Percentiles rank a stretch among this genome's conserved stretches.
These are phyloP conservation scores for Campylomormyrus numenius DNA, from an alignment of 2,113 vertebrate species.

Conservation along the genomic window DNA sequence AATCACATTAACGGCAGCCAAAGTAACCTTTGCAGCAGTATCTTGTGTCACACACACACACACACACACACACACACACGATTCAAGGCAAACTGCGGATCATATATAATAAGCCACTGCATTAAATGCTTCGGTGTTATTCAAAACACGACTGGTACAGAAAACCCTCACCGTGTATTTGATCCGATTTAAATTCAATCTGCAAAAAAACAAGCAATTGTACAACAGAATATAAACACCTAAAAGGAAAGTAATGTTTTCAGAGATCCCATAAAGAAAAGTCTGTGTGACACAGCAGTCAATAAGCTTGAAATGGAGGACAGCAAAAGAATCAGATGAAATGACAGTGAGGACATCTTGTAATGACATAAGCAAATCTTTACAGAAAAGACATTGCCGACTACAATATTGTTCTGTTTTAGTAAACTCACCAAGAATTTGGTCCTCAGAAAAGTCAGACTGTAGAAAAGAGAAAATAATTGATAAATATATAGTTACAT, in stretches of 20 bases:
- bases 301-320: not conserved
- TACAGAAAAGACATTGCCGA: not conserved
- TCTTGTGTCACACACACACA: not conserved
- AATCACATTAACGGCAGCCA: not conserved
- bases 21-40: not conserved
- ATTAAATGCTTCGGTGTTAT: not conserved
- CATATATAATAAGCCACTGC: not conserved
- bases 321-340: constrained; percentile 25
- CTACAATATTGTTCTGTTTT: not conserved
- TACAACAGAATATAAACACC: constrained; percentile 44
- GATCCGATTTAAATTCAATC: constrained; percentile 69
- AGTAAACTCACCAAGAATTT: constrained; percentile 74
- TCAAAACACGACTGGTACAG: not conserved
- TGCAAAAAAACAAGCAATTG: constrained; percentile 58
- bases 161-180: constrained; percentile 63
- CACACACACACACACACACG: not conserved
- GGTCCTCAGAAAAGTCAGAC: constrained; percentile 88
- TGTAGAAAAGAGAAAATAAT: constrained; percentile 58
- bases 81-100: not conserved
- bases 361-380: not conserved
- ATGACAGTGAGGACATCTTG: not conserved
- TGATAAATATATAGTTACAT: not conserved
- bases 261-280: not conserved
- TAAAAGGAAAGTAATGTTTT: constrained; percentile 20
- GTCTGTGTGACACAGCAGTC: not conserved